Evolutionary conservation across 2,888 invertebrate species (phyloP), one percentile per base, ranked within the genome.

Genomic region (Teleiodes luculella): DNA sequence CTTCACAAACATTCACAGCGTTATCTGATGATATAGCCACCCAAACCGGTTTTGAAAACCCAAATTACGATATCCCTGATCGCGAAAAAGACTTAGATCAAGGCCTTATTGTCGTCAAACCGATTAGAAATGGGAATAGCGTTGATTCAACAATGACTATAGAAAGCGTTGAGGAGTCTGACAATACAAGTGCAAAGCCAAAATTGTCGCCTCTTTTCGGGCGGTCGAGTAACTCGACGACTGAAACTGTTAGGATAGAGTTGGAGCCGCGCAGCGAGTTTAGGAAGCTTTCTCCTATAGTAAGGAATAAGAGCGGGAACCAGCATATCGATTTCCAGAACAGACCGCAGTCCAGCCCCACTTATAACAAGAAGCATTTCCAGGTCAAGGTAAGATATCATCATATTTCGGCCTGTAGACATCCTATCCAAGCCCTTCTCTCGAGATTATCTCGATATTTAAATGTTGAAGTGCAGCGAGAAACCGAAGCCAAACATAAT

Each of bases 41-140:
- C 0, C 86, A 85, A 59, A 87, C 88, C 0, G 89, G 90, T 2
- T 90, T 90, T 37, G 90, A 88, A 58, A 90, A 90, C 56, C 90
- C 89, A 0, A 89, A 85, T 59, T 90, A 74, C 57, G 75, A 72
- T 41, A 52, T 75, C 1, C 70, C 71, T 33, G 65, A 63, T 31
- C 63, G 71, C 1, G 68, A 59, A 30, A 74, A 72, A 30, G 67
- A 67, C 20, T 36, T 72, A 0, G 75, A 76, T 1, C 65, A 69
- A 0, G 82, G 82, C 0, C 14, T 90, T 14, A 88, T 90, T 0
- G 59, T 87, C 0, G 90, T 90, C 0, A 88, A 89, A 56, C 88
- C 90, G 8, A 71, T 83, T 0, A 61, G 65, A 3, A 78, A 79
- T 6, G 64, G 66, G 0, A 78, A 75, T 10, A 88, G 86, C 16